Evolutionary conservation across 2,113 vertebrate species (phyloP).

Genomic region (Numida meleagris): DNA sequence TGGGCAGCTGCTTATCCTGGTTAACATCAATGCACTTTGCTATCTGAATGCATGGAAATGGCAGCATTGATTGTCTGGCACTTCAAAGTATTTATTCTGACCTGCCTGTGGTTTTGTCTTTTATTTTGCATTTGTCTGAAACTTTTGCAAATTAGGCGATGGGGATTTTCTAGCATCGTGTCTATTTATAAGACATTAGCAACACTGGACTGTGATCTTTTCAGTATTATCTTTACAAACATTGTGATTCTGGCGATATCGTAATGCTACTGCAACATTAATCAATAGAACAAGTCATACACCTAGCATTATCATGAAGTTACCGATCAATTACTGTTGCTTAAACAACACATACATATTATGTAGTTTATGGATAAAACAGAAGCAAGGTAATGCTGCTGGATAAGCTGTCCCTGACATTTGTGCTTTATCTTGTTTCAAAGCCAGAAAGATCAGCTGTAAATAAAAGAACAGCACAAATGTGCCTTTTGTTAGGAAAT

Average conservation of each 20-base stretch:
- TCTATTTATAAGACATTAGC: not conserved
- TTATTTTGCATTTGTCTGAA: not conserved
- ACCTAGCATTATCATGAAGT: not conserved
- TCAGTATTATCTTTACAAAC: not conserved
- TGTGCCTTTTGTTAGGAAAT: not conserved
- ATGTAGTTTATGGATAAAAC: not conserved
- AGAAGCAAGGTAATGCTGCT: not conserved
- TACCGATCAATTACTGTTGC: not conserved
- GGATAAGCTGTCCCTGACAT: not conserved
- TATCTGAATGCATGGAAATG: not conserved
- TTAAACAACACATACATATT: not conserved
- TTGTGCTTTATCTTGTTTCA: not conserved
- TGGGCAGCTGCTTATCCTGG: not conserved
- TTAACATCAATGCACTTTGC: fast-evolving
- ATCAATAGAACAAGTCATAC: not conserved
- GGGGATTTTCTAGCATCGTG: not conserved
- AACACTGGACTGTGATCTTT: not conserved
- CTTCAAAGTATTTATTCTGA: not conserved
- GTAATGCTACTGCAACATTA: not conserved
- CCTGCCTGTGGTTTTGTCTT: not conserved
- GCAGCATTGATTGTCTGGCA: not conserved
- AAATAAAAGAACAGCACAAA: not conserved
- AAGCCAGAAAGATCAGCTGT: not conserved
- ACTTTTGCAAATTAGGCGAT: not conserved
- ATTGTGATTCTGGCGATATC: not conserved